A percentile compares a stretch with the other conserved stretches of the same genome.
phyloP scores from a whole-genome alignment of 2,113 vertebrate species.

The Thymallus thymallus region DNA sequence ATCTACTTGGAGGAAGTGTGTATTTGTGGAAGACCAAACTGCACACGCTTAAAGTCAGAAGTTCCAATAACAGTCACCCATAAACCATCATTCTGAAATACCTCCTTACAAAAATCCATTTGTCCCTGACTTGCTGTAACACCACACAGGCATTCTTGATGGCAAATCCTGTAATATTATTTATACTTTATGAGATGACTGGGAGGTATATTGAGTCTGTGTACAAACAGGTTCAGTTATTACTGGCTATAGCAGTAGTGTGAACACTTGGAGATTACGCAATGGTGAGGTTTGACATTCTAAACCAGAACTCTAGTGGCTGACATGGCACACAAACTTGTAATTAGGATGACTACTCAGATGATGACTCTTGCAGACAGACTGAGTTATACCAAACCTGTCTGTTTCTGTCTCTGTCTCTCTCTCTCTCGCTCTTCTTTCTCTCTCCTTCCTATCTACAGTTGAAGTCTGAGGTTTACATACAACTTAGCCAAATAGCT shows the following conservation, averaged over 20 bases:
- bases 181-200: neutral
- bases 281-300: neutral
- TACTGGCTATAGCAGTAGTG: neutral
- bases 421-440: neutral
- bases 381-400: neutral
- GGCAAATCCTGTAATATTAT: too few relatives aligned
- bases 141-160: too few relatives aligned
- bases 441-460: too few relatives aligned
- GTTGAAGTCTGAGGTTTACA: too few relatives aligned
- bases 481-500: too few relatives aligned
- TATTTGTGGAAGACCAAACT: neutral
- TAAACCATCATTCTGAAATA: too few relatives aligned
- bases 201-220: neutral
- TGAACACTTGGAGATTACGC: slow-evolving; percentile 8
- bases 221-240: neutral
- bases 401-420: neutral
- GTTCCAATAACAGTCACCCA: slow-evolving; percentile 4
- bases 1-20: slow-evolving; percentile 20
- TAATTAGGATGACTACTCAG: neutral
- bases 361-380: neutral
- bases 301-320: slow-evolving; percentile 2
- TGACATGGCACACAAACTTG: neutral
- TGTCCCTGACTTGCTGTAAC: too few relatives aligned
- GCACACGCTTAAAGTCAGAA: neutral
- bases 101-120: neutral